These are phyloP conservation scores for Nomada fabriciana DNA, from an alignment of 2,888 invertebrate species.

Conservation along the genomic window DNA sequence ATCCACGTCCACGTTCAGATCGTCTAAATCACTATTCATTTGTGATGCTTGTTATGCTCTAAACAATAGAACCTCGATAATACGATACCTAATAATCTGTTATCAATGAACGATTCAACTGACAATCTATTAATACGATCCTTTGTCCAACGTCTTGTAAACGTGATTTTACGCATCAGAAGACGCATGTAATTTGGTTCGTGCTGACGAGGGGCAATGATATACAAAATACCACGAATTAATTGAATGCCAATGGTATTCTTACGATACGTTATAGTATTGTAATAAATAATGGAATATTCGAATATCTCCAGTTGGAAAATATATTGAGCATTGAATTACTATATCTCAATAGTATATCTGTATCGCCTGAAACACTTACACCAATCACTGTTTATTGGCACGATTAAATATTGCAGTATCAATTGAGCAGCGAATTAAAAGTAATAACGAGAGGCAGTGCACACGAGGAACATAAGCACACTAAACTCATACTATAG, in stretches of 20 bases:
- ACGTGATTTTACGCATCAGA: not conserved
- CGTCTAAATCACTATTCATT: conserved; percentile 54
- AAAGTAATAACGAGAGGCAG: too few relatives aligned
- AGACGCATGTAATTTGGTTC: too few relatives aligned
- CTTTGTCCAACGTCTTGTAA: conserved; percentile 23
- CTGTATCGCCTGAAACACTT: too few relatives aligned
- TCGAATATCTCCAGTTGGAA: too few relatives aligned
- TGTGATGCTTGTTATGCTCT: conserved; percentile 40
- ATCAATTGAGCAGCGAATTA: too few relatives aligned
- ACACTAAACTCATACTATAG: too few relatives aligned
- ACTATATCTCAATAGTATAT: too few relatives aligned
- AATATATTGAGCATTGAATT: too few relatives aligned
- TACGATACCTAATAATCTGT: conserved; percentile 55
- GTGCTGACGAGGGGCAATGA: not conserved
- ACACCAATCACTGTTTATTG: too few relatives aligned
- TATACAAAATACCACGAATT: not conserved
- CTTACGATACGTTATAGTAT: not conserved
- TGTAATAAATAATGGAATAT: too few relatives aligned
- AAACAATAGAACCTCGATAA: conserved; percentile 55
- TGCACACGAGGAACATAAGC: too few relatives aligned
- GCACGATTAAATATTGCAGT: too few relatives aligned
- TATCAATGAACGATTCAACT: conserved; percentile 36
- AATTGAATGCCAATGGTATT: not conserved
- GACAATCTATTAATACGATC: conserved; percentile 32
- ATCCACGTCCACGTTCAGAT: conserved; percentile 28